Evolutionary conservation across 2,888 invertebrate genomes (phyloP).

Genomic region (Sesia apiformis): DNA sequence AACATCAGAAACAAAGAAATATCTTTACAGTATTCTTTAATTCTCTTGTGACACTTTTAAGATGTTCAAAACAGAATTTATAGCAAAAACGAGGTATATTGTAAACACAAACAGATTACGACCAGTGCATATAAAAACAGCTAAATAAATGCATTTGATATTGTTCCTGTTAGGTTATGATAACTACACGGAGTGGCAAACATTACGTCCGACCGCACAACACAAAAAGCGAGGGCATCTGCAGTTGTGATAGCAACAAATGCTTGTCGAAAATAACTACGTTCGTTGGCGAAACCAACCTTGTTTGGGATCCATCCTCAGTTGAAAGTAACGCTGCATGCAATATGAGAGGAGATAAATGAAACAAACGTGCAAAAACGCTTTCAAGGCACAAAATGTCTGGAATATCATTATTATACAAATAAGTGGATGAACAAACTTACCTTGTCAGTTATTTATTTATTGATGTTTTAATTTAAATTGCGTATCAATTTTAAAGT

Average conservation of each 20-base stretch:
- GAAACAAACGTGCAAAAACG: conserved; percentile 33
- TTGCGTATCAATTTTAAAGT: too few species aligned
- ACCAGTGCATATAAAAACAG: too few species aligned
- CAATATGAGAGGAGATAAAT: conserved; percentile 54
- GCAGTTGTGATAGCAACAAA: not conserved
- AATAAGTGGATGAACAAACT: not conserved
- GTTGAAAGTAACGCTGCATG: conserved; percentile 64
- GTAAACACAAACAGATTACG: too few species aligned
- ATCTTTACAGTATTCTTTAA: too few species aligned
- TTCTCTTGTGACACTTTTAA: too few species aligned
- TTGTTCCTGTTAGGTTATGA: too few species aligned
- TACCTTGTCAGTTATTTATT: not conserved
- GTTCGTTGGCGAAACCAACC: conserved; percentile 54
- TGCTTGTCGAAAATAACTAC: not conserved
- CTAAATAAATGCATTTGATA: too few species aligned
- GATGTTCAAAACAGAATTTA: too few species aligned
- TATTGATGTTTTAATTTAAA: too few species aligned
- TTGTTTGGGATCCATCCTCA: conserved; percentile 67
- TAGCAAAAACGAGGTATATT: too few species aligned
- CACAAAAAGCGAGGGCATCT: not conserved
- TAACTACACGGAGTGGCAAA: too few species aligned
- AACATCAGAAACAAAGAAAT: too few species aligned
- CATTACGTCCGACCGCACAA: not conserved
- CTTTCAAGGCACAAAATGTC: not conserved
- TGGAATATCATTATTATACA: not conserved